These are phyloP conservation scores for Chrysomela aeneicollis DNA, from an alignment of 2,888 invertebrate genomes.

Conservation along the genomic window DNA sequence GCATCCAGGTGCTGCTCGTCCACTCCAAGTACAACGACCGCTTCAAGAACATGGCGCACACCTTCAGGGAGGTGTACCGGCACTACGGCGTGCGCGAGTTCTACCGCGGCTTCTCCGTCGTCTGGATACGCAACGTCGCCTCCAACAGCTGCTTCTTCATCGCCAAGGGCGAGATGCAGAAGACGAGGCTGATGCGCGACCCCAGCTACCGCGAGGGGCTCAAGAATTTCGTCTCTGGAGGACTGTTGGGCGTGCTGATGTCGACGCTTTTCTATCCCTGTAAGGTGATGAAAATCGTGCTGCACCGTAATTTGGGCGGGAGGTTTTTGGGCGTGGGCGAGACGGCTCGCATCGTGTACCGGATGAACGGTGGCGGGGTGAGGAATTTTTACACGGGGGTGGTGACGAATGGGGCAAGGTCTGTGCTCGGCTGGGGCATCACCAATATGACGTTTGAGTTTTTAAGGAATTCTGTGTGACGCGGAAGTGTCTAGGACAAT, in stretches of 20 bases:
- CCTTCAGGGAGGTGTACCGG: constrained; percentile 26
- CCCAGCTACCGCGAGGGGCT: constrained; percentile 19
- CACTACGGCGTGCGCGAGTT: constrained; percentile 39
- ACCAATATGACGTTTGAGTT: constrained; percentile 36
- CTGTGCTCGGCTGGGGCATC: constrained; percentile 41
- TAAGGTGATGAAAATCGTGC: constrained; percentile 39
- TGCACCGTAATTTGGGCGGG: constrained; percentile 39
- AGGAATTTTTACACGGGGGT: constrained; percentile 41
- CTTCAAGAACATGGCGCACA: constrained; percentile 40
- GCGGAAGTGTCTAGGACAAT: not conserved
- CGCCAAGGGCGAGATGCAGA: constrained; percentile 33
- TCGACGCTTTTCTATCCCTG: constrained; percentile 39
- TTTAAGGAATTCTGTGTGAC: constrained; percentile 17
- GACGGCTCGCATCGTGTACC: constrained; percentile 31
- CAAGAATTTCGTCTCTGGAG: constrained; percentile 38
- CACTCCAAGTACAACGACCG: constrained; percentile 33
- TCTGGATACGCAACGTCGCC: constrained; percentile 33
- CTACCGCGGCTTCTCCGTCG: constrained; percentile 38
- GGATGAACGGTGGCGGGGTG: constrained; percentile 30
- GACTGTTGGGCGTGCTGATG: constrained; percentile 36
- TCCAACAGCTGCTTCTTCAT: constrained; percentile 39
- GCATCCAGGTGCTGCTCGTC: constrained; percentile 41
- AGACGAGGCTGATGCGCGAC: constrained; percentile 25
- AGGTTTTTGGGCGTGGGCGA: constrained; percentile 27
- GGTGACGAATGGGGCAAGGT: constrained; percentile 27